These are phyloP conservation scores for Marmota monax DNA, from an alignment of 2,113 vertebrate genomes.

Conservation along the genomic window DNA sequence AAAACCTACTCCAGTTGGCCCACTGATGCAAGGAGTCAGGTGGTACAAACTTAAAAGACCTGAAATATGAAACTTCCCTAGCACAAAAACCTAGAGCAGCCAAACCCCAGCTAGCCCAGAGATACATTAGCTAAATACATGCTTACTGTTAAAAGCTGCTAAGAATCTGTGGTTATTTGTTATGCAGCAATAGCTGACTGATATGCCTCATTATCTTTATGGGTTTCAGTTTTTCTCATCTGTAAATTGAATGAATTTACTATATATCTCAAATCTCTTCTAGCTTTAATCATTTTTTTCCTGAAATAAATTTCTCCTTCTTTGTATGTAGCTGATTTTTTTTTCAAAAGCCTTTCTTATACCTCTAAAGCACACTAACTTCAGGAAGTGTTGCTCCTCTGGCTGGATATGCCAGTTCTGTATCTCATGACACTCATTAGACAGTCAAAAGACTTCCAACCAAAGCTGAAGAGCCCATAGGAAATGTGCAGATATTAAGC, in stretches of 20 bases:
- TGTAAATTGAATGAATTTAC: conserved; percentile 34
- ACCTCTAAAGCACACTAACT: conserved; percentile 42
- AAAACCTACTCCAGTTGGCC: background rate
- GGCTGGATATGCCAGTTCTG: background rate
- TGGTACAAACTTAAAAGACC: background rate
- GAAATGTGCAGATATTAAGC: conserved; percentile 13
- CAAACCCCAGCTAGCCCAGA: background rate
- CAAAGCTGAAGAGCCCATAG: conserved; percentile 24
- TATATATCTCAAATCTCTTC: conserved; percentile 27
- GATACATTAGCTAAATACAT: background rate
- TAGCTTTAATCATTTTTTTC: conserved; percentile 12
- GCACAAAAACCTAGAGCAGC: background rate
- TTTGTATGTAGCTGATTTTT: conserved; percentile 40
- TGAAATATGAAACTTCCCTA: background rate
- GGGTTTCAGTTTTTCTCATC: background rate
- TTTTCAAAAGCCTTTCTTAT: background rate
- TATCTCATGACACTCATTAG: conserved; percentile 14
- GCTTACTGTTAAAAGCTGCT: background rate
- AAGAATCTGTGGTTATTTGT: conserved; percentile 11
- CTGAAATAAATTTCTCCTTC: conserved; percentile 1
- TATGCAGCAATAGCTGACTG: conserved; percentile 20
- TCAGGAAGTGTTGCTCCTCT: background rate
- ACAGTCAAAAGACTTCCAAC: background rate
- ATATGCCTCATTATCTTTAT: conserved; percentile 2
- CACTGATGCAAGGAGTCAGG: background rate